phyloP scores from a whole-genome alignment of 2,113 vertebrate species.

The Pangasianodon hypophthalmus region DNA sequence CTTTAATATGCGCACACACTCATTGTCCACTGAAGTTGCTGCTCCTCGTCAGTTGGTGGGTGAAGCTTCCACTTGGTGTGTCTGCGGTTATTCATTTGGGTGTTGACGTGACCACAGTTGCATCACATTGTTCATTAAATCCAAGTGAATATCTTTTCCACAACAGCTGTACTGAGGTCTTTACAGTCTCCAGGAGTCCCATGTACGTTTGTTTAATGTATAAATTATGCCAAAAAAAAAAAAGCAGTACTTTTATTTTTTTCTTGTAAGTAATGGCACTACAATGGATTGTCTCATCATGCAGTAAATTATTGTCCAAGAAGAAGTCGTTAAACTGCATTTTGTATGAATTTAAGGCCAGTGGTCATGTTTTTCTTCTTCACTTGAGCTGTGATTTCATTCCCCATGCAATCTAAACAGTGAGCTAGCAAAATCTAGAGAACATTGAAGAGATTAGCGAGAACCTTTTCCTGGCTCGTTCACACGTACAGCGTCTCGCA shows the following conservation, averaged over 20 bases:
- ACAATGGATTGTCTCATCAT: not conserved
- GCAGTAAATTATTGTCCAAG: not conserved
- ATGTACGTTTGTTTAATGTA: no score
- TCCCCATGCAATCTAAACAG: not conserved
- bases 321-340: not conserved
- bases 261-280: not conserved
- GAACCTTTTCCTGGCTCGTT: not conserved
- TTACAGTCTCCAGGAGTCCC: not conserved
- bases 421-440: not conserved
- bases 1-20: not conserved
- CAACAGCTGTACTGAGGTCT: not conserved
- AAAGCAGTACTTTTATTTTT: not conserved
- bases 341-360: not conserved
- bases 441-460: not conserved
- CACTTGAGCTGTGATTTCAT: no score
- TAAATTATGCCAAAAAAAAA: not conserved
- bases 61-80: not conserved
- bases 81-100: not conserved
- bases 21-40: not conserved
- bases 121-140: not conserved
- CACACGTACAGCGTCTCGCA: no score
- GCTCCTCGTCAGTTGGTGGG: rapidly evolving
- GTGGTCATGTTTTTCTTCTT: not conserved
- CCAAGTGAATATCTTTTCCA: not conserved
- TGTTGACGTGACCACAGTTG: not conserved